Percentiles rank a stretch among this genome's conserved stretches.
Conservation (phyloP, 2,888 invertebrate genomes). For the Serripes groenlandicus region DNA sequence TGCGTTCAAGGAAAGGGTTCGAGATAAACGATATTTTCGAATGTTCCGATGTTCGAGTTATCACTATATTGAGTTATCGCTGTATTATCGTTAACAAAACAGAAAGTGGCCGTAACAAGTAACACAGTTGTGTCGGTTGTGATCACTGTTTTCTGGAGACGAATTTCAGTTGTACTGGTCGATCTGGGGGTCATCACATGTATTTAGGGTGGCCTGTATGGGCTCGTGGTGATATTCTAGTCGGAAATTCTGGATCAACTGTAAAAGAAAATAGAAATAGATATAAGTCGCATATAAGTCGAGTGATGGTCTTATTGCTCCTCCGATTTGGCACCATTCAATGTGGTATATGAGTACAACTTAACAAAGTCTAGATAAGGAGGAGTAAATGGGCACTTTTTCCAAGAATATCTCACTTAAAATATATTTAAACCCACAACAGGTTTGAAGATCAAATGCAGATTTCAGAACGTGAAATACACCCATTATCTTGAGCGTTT, state of each 20-base stretch:
- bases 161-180: conserved; percentile 85
- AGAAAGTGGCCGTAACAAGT: neutral
- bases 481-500: no score
- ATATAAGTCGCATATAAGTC: neutral
- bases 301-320: neutral
- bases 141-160: conserved; percentile 62
- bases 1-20: no score
- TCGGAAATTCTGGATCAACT: conserved; percentile 86
- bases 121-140: neutral
- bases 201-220: conserved; percentile 87
- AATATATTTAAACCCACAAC: no score
- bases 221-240: conserved; percentile 85
- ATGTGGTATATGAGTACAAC: no score
- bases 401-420: no score
- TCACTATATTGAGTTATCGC: neutral
- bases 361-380: no score
- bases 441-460: no score
- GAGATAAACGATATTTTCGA: no score
- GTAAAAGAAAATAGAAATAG: conserved; percentile 48
- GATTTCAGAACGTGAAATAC: no score
- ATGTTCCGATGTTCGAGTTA: no score
- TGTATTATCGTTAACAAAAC: neutral
- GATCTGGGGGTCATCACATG: conserved; percentile 88
- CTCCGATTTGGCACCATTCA: neutral
- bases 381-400: no score